A percentile compares a stretch with the other conserved stretches of the same genome.
These are phyloP conservation scores for Leucophenga montana DNA, from an alignment of 2,888 invertebrate genomes.

Conservation along the genomic window DNA sequence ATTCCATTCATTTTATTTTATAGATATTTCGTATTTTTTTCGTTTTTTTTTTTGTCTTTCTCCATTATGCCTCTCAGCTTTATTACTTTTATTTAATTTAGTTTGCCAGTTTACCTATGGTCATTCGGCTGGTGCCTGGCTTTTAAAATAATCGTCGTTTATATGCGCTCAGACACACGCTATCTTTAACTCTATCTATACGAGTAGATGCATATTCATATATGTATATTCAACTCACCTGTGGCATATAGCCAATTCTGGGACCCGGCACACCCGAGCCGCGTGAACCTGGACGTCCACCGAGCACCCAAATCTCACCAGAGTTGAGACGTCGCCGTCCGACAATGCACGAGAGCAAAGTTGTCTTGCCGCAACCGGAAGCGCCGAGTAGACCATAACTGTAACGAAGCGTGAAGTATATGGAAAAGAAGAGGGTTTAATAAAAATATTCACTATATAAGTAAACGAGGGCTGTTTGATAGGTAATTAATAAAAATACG, in stretches of 20 bases:
- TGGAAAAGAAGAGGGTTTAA: background rate
- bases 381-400: constrained; percentile 92
- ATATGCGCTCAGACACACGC: background rate
- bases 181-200: background rate
- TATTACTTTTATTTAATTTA: constrained; percentile 65
- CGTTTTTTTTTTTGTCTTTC: constrained; percentile 5
- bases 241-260: constrained; percentile 93
- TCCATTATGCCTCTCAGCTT: constrained; percentile 40
- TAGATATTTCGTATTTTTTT: background rate
- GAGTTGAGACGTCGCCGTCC: constrained; percentile 85
- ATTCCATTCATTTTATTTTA: background rate
- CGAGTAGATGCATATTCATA: no score
- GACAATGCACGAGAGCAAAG: constrained; percentile 88
- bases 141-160: constrained; percentile 2
- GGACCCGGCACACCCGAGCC: constrained; percentile 91
- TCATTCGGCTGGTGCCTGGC: constrained; percentile 1
- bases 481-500: background rate
- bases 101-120: constrained; percentile 33
- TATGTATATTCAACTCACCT: constrained; percentile 74
- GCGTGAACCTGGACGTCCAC: constrained; percentile 85
- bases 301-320: constrained; percentile 89
- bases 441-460: background rate
- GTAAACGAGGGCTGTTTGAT: constrained; percentile 19
- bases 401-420: constrained; percentile 47
- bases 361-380: constrained; percentile 93